Evolutionary conservation across 35 echinoderm and acorn worm species (phyloP).

Genomic region (Lytechinus variegatus): DNA sequence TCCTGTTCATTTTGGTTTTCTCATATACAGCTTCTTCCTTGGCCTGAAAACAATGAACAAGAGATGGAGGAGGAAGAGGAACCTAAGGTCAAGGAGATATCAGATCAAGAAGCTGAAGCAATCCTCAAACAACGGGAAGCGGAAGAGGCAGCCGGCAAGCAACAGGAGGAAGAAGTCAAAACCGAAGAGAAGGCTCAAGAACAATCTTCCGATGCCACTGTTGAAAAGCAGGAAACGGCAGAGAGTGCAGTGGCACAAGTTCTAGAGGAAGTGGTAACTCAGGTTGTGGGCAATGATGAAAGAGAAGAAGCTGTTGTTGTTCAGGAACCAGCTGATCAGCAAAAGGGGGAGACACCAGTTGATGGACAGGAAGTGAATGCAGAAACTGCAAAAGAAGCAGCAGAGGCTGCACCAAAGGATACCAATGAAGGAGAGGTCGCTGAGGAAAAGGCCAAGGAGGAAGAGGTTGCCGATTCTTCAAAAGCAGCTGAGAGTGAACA

Average conservation of each 20-base stretch:
- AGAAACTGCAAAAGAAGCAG: neutral
- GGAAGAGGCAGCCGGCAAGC: neutral
- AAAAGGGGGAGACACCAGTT: neutral
- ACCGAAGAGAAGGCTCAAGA: neutral
- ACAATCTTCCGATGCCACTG: neutral
- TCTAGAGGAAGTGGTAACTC: constrained; percentile 2
- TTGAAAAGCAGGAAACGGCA: neutral
- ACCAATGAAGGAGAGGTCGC: neutral
- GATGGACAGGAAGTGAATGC: constrained; percentile 22
- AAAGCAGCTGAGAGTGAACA: neutral
- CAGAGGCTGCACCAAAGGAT: neutral
- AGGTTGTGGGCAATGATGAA: constrained; percentile 26
- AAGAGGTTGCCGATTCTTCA: neutral
- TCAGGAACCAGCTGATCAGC: neutral
- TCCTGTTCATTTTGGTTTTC: neutral
- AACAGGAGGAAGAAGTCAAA: neutral
- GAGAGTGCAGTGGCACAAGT: constrained; percentile 27
- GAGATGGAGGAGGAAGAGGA: constrained; percentile 7
- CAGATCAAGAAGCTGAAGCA: neutral
- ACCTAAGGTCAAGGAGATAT: neutral
- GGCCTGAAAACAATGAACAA: constrained; percentile 31
- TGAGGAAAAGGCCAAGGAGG: constrained; percentile 14
- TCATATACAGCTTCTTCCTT: constrained; percentile 24
- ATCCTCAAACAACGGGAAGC: neutral
- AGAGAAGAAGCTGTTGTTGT: neutral